Evolutionary conservation across 1,140 invertebrate genomes (phyloP).

Genomic region (Contarinia nasturtii): DNA sequence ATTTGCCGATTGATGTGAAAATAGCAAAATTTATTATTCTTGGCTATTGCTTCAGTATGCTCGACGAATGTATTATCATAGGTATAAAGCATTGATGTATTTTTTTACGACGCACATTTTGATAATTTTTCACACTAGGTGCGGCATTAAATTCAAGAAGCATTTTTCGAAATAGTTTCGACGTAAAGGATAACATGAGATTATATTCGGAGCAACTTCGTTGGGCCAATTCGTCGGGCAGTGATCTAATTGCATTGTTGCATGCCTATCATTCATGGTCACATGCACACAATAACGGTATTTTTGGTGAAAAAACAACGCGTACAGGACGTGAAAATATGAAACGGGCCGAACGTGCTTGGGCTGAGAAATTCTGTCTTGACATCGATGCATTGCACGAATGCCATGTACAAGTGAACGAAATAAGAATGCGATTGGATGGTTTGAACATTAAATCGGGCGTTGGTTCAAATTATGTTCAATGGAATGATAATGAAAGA

Average conservation of each 20-base stretch:
- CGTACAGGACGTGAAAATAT: no score
- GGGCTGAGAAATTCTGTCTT: conserved; percentile 28
- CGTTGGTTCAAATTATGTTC: conserved; percentile 13
- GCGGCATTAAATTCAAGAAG: conserved; percentile 64
- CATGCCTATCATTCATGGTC: conserved; percentile 53
- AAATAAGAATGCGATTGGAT: conserved; percentile 41
- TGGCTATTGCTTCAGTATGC: conserved; percentile 68
- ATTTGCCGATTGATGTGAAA: conserved; percentile 63
- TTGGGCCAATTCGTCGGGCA: conserved; percentile 64
- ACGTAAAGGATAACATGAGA: conserved; percentile 36
- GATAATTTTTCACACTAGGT: conserved; percentile 29
- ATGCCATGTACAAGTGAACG: conserved; percentile 35
- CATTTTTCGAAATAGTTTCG: conserved; percentile 34
- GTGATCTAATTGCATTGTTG: conserved; percentile 66
- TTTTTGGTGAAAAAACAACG: no score
- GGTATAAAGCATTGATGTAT: conserved; percentile 34
- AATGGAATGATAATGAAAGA: conserved; percentile 28
- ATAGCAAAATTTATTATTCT: conserved; percentile 71
- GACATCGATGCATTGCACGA: conserved; percentile 54
- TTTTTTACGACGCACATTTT: no score
- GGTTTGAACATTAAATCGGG: conserved; percentile 28
- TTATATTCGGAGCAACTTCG: conserved; percentile 60
- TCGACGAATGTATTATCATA: conserved; percentile 75
- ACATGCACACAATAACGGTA: no score
- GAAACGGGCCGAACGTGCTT: no score